phyloP scores from a whole-genome alignment of 2,797 vertebrate genomes.

The Acropternis orthonyx region DNA sequence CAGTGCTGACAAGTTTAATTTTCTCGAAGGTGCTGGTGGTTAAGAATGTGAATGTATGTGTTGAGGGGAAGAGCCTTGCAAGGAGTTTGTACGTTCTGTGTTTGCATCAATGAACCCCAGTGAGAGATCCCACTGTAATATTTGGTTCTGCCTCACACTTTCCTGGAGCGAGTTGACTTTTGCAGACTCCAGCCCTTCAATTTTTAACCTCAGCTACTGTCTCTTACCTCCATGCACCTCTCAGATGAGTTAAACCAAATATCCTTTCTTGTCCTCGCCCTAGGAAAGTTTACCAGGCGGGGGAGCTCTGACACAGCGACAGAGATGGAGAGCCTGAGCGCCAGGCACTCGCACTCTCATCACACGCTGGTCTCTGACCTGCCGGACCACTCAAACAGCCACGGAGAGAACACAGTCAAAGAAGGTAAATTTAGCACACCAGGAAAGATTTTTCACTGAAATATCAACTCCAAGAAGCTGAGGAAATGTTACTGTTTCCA shows the following conservation, averaged over 20 bases:
- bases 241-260: background rate
- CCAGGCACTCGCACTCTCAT: conserved; percentile 93
- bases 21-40: background rate
- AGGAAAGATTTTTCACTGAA: background rate
- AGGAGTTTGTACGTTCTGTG: background rate
- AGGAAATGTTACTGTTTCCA: background rate
- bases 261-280: background rate
- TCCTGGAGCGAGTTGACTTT: background rate
- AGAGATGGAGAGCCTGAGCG: conserved; percentile 91
- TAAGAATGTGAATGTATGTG: background rate
- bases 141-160: background rate
- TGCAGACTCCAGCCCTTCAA: fast-evolving
- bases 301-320: conserved; percentile 93
- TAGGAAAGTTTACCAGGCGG: conserved; percentile 91
- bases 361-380: conserved; percentile 90
- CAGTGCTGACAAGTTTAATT: background rate
- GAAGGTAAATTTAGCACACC: conserved; percentile 76
- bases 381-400: conserved; percentile 95
- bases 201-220: background rate
- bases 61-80: background rate
- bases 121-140: background rate
- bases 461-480: background rate
- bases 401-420: conserved; percentile 91
- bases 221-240: background rate
- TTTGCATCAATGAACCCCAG: fast-evolving